Evolutionary conservation across 1,140 invertebrate species (phyloP).

Genomic region (Laupala kohalensis): DNA sequence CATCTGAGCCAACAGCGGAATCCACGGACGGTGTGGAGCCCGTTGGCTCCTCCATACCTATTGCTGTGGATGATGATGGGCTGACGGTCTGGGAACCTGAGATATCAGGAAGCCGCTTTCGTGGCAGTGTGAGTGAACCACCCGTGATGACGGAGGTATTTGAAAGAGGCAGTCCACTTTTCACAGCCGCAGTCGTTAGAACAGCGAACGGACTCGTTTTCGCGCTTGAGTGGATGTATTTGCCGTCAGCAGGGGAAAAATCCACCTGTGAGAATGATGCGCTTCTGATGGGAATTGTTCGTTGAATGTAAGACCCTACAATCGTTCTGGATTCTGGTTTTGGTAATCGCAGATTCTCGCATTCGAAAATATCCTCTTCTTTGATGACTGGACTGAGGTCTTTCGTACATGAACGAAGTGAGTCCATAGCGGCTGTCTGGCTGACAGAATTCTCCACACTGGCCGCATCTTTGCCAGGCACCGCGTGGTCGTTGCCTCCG

Average conservation of each 20-base stretch:
- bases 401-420: neutral
- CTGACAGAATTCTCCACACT: neutral
- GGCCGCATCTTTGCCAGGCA: neutral
- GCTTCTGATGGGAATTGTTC: constrained; percentile 53
- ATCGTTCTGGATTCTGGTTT: constrained; percentile 39
- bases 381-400: neutral
- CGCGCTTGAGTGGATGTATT: constrained; percentile 23
- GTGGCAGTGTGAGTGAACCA: constrained; percentile 16
- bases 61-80: constrained; percentile 20
- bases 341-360: constrained; percentile 30
- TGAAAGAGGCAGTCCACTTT: constrained; percentile 14
- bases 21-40: constrained; percentile 41
- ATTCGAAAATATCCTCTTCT: constrained; percentile 24
- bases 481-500: constrained; percentile 26
- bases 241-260: constrained; percentile 32
- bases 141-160: constrained; percentile 10
- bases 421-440: neutral
- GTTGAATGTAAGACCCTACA: constrained; percentile 41
- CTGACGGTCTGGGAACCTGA: constrained; percentile 15
- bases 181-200: constrained; percentile 1
- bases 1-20: constrained; percentile 43
- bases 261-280: constrained; percentile 75
- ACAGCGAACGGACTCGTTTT: constrained; percentile 1
- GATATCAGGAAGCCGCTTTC: constrained; percentile 16
- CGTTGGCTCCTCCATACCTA: constrained; percentile 22